Base-by-base conservation (phyloP, 2,113 vertebrate genomes). In the Hipposideros armiger region DNA sequence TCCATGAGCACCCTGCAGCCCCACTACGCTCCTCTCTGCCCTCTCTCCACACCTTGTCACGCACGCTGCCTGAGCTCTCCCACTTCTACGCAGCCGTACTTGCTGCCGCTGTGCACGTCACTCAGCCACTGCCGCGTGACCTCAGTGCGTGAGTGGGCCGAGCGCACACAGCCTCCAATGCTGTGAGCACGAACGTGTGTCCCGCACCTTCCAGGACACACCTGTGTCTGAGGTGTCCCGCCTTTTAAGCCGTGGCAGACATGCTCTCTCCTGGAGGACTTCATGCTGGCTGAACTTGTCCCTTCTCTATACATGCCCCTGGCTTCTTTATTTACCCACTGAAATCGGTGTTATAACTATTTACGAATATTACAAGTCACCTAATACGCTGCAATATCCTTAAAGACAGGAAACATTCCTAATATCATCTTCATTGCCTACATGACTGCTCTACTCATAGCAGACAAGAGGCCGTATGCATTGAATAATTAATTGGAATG, bases 201-300 rank as follows among this genome's bases (percentile, higher is more conserved):
- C 40, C 32, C 52, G 15, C 52, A 11, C 4, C 60, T 28, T 13
- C 60, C 13, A 28, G 19, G 42, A 67, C 4, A 32, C 0, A 2
- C 15, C 4, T 0, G 0, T 4, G 24, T 7, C n/a, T 7, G 5
- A 56, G 28, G 16, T 2, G 4, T 3, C 24, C 28, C 36, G 5
- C 8, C 40, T 26, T n/a, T 4, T 1, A n/a, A 2, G 2, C 14
- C 20, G 0, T 0, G 19, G 16, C 4, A 10, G 58, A 30, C 28
- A 14, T 0, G 24, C 14, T 15, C 1, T 14, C 67, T n/a, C 11
- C 19, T 19, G 28, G 11, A 83, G 50, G 56, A 36, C 45, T 7
- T 15, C 17, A 2, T 1, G 13, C 32, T 11, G 9, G 52, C 32
- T 9, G 50, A 30, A 30, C 13, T 0, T 3, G 36, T 10, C 36